phyloP scores from a whole-genome alignment of 2,888 invertebrate genomes.

The Tetragonula carbonaria region DNA sequence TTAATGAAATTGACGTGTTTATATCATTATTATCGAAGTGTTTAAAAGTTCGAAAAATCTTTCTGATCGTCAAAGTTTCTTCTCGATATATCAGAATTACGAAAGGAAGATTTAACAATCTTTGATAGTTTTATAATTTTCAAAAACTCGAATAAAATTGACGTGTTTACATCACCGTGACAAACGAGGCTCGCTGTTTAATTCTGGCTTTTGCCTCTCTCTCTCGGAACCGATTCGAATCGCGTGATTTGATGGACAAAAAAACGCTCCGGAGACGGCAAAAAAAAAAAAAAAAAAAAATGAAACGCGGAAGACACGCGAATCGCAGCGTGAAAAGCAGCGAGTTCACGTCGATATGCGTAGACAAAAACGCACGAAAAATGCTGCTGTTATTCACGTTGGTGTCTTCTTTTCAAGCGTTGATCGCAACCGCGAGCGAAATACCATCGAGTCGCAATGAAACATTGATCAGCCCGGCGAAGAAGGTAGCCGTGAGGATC shows the following conservation, averaged over 20 bases:
- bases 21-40: too few species aligned
- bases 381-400: slow-evolving; percentile 45
- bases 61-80: too few species aligned
- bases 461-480: background rate
- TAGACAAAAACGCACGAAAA: slow-evolving; percentile 18
- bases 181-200: too few species aligned
- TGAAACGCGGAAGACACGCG: slow-evolving; percentile 49
- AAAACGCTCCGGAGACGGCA: background rate
- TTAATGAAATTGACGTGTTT: too few species aligned
- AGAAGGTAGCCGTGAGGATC: slow-evolving; percentile 63
- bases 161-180: too few species aligned
- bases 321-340: slow-evolving; percentile 7
- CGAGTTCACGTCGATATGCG: slow-evolving; percentile 28
- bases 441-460: slow-evolving; percentile 8
- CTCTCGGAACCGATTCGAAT: background rate
- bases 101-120: too few species aligned
- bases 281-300: background rate
- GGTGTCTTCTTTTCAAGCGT: slow-evolving; percentile 32
- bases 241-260: too few species aligned
- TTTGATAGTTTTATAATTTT: too few species aligned
- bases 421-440: slow-evolving; percentile 15
- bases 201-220: too few species aligned
- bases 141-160: too few species aligned
- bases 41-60: too few species aligned
- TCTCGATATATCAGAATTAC: too few species aligned